phyloP scores from a whole-genome alignment of 1,140 invertebrate species.

The Alviniconcha marisindica region DNA sequence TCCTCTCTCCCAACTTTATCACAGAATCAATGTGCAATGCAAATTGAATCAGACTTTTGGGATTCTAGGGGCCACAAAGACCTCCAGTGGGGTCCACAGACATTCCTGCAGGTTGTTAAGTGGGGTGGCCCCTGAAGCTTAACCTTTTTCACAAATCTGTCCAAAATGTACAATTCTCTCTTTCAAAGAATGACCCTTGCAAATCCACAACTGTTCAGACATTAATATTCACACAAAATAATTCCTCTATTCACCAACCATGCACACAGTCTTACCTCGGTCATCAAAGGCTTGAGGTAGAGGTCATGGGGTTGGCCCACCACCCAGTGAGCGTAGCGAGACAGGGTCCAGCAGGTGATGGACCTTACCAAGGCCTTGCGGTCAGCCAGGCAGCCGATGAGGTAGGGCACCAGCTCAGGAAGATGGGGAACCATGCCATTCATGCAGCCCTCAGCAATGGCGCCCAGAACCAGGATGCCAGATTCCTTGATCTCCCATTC shows the following conservation, averaged over 20 bases:
- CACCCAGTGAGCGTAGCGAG: conserved; percentile 98
- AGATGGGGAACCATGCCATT: conserved; percentile 97
- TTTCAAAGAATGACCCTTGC: no score
- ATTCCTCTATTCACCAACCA: not conserved
- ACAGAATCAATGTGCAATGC: no score
- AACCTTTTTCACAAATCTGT: no score
- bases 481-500: conserved; percentile 99
- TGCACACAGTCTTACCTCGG: conserved; percentile 88
- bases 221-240: no score
- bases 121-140: no score
- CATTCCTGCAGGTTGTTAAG: no score
- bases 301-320: conserved; percentile 94
- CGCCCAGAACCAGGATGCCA: conserved; percentile 95
- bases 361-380: conserved; percentile 97
- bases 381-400: conserved; percentile 94
- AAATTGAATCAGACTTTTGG: no score
- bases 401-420: conserved; percentile 95
- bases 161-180: no score
- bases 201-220: no score
- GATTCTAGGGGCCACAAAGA: no score
- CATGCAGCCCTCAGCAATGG: conserved; percentile 99
- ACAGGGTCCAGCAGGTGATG: conserved; percentile 99
- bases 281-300: conserved; percentile 96
- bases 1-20: no score
- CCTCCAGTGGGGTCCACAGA: no score